Base-by-base conservation (phyloP, 1,140 invertebrate species). In the Dreissena rostriformis region DNA sequence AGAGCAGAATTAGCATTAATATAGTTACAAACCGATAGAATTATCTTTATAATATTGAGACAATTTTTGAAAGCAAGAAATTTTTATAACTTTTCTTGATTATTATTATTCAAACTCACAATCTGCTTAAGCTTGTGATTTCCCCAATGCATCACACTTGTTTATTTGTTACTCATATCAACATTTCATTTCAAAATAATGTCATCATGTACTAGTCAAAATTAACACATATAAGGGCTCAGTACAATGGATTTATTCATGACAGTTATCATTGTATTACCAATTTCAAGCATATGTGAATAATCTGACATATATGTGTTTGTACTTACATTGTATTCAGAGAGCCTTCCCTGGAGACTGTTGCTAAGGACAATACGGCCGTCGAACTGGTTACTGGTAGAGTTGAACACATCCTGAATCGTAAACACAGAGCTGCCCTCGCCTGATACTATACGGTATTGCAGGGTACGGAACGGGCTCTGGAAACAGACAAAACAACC, bases 271-370 rank as follows among this genome's bases (percentile, higher is more conserved):
- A n/a, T 67, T 70, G 39, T 39, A 39, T 39, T 39, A 39, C 39
- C 8, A 39, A 39, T 39, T 39, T 39, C 39, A 39, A 39, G 39
- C 39, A 5, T 39, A 2, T 39, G 39, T 63, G 61, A 2, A 63
- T 53, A 74, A 22, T 53, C 39, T 5, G 39, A 39, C 39, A 5
- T 39, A 39, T 39, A 39, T 39, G 39, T 5, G 39, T 5, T 39
- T 24, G 14, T 15, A 82, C 84, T 78, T 84, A 86, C 85, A 22
- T 61, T 57, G 29, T 84, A 86, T 55, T 61, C 22, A 24, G 76
- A 61, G 1, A 81, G 26, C n/a, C 77, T 66, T 8, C 51, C 63
- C 49, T 28, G 71, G 61, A 76, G 71, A 76, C 22, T 81, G 52
- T 52, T 71, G 49, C 0, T 63, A 17, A 81, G 53, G 19, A 14